Evolutionary conservation across 1,140 invertebrate species (phyloP).

Genomic region (Chironomus striatipennis): DNA sequence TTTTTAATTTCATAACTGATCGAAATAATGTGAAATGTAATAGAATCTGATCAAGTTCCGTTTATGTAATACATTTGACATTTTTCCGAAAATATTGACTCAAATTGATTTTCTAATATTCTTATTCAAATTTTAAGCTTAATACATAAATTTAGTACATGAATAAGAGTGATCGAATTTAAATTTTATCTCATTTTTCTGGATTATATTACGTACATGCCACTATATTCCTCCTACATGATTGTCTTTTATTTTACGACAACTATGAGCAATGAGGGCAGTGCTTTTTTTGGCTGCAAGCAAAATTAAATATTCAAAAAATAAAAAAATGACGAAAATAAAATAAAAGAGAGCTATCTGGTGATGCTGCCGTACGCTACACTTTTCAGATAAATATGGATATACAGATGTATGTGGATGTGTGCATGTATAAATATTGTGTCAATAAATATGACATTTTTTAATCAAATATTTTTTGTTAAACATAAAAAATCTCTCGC

Average conservation of each 20-base stretch:
- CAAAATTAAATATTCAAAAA: constrained; percentile 10
- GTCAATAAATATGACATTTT: constrained; percentile 24
- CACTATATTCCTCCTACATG: neutral
- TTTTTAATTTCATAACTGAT: too few species aligned
- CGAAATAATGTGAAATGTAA: too few species aligned
- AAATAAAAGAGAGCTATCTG: neutral
- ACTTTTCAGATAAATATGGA: neutral
- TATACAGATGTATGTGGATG: neutral
- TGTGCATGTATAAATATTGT: neutral
- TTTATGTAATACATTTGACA: too few species aligned
- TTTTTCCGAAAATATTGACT: too few species aligned
- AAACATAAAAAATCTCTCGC: neutral
- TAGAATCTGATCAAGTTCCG: too few species aligned
- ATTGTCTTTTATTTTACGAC: neutral
- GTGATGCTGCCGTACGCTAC: neutral
- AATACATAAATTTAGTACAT: too few species aligned
- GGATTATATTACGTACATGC: neutral
- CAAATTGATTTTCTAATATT: too few species aligned
- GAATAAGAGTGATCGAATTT: too few species aligned
- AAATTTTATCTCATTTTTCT: constrained; percentile 1
- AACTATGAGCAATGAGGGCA: neutral
- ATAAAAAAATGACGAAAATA: neutral
- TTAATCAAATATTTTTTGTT: constrained; percentile 23
- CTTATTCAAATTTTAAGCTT: too few species aligned
- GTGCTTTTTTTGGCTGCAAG: constrained; percentile 19